Evolutionary conservation across 2,113 vertebrate species (phyloP).

Genomic region (Xenopus laevis): DNA sequence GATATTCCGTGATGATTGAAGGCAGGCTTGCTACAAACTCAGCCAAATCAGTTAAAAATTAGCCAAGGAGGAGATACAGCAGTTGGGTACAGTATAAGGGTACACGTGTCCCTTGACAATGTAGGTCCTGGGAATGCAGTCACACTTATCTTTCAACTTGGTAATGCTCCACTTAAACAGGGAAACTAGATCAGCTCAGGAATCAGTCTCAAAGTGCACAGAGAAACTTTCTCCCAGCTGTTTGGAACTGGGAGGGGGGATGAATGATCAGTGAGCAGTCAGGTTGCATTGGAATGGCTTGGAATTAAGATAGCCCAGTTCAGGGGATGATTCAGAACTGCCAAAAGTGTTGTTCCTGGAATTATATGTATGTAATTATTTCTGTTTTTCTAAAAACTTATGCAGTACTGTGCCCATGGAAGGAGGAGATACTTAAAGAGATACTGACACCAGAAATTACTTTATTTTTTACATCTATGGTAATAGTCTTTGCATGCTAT

Average conservation of each 20-base stretch:
- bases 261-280: constrained; percentile 6
- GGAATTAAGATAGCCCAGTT: neutral
- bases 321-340: too few species aligned
- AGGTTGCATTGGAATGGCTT: neutral
- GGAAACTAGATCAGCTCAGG: constrained; percentile 15
- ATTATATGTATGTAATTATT: too few species aligned
- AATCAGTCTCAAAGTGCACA: constrained; percentile 29
- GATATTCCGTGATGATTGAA: constrained; percentile 12
- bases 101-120: too few species aligned
- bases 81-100: constrained; percentile 8
- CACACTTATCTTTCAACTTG: neutral
- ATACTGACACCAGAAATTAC: too few species aligned
- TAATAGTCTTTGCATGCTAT: too few species aligned
- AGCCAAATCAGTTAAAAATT: constrained; percentile 57
- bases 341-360: too few species aligned
- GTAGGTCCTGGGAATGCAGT: neutral
- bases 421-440: too few species aligned
- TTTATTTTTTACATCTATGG: too few species aligned
- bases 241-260: constrained; percentile 13
- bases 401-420: too few species aligned
- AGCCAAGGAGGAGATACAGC: constrained; percentile 36
- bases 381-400: too few species aligned
- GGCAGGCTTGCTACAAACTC: constrained; percentile 33
- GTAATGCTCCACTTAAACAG: neutral
- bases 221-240: constrained; percentile 30